Evolutionary conservation across 2,113 vertebrate genomes (phyloP).

Genomic region (Tinamus guttatus): DNA sequence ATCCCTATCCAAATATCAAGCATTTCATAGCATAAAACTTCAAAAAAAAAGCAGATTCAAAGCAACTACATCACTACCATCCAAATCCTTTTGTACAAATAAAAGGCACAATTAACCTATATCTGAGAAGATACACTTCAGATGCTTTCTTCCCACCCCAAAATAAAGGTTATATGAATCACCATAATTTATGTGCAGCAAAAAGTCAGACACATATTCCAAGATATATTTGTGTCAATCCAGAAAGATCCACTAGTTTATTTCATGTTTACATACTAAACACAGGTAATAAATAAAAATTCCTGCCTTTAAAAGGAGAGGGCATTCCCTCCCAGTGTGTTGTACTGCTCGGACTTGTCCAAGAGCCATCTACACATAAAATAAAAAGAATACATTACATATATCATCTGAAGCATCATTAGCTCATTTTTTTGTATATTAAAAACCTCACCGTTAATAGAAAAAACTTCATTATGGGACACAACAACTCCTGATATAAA

Average conservation of each 20-base stretch:
- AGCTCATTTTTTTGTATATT: constrained; percentile 81
- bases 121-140: constrained; percentile 62
- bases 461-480: constrained; percentile 72
- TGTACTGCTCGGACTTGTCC: constrained; percentile 89
- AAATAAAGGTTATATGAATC: constrained; percentile 72
- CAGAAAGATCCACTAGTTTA: constrained; percentile 83
- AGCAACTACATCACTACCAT: constrained; percentile 65
- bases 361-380: constrained; percentile 90
- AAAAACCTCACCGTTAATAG: constrained; percentile 80
- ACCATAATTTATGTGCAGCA: constrained; percentile 75
- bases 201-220: constrained; percentile 81
- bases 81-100: constrained; percentile 69
- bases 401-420: constrained; percentile 86
- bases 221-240: constrained; percentile 81
- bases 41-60: constrained; percentile 63
- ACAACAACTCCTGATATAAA: constrained; percentile 75
- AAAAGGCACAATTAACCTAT: constrained; percentile 65
- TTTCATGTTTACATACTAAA: constrained; percentile 86
- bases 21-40: constrained; percentile 72
- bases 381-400: constrained; percentile 90
- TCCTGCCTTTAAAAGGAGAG: constrained; percentile 91
- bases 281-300: constrained; percentile 89
- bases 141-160: constrained; percentile 78
- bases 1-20: constrained; percentile 59
- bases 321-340: constrained; percentile 88